Conservation (phyloP, 1,140 invertebrate genomes). For the Achroia grisella region DNA sequence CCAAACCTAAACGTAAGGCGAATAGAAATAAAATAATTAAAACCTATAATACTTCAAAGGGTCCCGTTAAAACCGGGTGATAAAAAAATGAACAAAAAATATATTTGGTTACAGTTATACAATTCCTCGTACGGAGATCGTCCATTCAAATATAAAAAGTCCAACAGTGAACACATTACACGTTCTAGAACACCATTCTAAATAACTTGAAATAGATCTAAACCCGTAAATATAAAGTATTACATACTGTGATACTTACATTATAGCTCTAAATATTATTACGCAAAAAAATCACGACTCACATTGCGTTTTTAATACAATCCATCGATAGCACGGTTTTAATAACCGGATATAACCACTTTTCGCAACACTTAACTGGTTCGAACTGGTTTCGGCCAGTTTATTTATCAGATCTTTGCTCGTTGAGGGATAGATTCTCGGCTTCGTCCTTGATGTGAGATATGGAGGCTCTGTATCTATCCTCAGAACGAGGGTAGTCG, state of each 20-base stretch:
- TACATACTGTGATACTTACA: constrained; percentile 57
- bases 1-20: constrained; percentile 32
- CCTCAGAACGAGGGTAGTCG: constrained; percentile 51
- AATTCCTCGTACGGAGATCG: constrained; percentile 38
- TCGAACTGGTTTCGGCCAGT: neutral
- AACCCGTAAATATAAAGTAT: constrained; percentile 66
- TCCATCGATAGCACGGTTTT: neutral
- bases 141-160: constrained; percentile 33
- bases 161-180: constrained; percentile 61
- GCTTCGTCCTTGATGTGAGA: constrained; percentile 66
- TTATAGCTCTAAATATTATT: neutral
- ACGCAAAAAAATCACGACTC: constrained; percentile 7
- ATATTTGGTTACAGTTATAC: constrained; percentile 36
- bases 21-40: constrained; percentile 36
- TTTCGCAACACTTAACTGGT: constrained; percentile 2
- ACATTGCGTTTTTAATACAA: neutral
- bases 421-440: constrained; percentile 69
- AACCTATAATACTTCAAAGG: constrained; percentile 65
- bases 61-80: constrained; percentile 62
- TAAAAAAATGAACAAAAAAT: constrained; percentile 38
- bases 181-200: constrained; percentile 38
- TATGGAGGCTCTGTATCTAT: constrained; percentile 51
- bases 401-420: constrained; percentile 68
- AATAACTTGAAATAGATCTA: constrained; percentile 57
- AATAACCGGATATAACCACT: neutral